Conservation (phyloP, 2,888 invertebrate genomes). For the Listrodromus nycthemerus region DNA sequence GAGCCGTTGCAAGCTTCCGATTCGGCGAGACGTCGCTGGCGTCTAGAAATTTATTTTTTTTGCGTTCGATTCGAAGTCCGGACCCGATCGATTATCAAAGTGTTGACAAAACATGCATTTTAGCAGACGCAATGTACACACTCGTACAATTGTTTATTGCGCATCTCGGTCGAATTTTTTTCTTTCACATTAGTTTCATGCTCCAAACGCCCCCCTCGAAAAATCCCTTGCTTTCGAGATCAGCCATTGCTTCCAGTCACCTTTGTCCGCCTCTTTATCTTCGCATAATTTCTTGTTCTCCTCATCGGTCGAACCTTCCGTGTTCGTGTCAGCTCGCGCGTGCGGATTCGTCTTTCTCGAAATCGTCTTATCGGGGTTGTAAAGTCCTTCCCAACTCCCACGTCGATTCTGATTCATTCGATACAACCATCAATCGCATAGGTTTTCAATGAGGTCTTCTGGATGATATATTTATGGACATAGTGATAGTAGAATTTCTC, state of each 20-base stretch:
- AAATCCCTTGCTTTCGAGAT: background rate
- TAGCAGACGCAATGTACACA: background rate
- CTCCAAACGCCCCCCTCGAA: background rate
- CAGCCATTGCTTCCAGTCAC: slow-evolving; percentile 4
- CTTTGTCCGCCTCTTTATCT: background rate
- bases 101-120: background rate
- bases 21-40: background rate
- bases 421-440: background rate
- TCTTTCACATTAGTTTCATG: background rate
- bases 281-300: background rate
- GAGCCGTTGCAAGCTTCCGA: slow-evolving; percentile 7
- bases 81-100: background rate
- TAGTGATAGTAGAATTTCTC: background rate
- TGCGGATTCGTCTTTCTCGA: background rate
- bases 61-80: background rate
- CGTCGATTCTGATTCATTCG: background rate
- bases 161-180: background rate
- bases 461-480: background rate
- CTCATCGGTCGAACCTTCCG: background rate
- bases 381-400: background rate
- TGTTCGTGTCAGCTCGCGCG: background rate
- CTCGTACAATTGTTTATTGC: background rate
- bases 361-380: background rate
- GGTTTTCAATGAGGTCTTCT: background rate
- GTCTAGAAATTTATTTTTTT: slow-evolving; percentile 16